A percentile compares a stretch with the other conserved stretches of the same genome.
Evolutionary conservation across 2,797 vertebrate genomes (phyloP).

Genomic region (Masticophis lateralis): DNA sequence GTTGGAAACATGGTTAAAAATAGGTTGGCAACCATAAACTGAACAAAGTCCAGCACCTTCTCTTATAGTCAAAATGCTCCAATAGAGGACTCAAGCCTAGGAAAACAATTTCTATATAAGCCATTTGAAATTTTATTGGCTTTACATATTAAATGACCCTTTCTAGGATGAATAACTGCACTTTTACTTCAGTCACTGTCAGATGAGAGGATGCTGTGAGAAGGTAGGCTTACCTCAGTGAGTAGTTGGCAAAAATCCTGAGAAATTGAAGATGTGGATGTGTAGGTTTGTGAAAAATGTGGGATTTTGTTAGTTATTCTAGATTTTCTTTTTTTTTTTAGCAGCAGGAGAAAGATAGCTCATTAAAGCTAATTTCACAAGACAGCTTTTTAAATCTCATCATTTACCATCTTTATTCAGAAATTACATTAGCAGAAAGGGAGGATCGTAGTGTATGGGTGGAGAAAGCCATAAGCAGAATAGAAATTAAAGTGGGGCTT

Average conservation of each 20-base stretch:
- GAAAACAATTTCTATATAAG: neutral
- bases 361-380: neutral
- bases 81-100: neutral
- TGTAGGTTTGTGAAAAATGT: neutral
- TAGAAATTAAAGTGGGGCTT: constrained; percentile 42
- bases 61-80: neutral
- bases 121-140: neutral
- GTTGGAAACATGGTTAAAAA: neutral
- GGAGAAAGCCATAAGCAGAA: constrained; percentile 43
- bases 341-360: neutral
- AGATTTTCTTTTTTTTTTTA: neutral
- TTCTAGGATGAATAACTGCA: neutral
- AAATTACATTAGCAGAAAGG: constrained; percentile 23
- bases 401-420: neutral
- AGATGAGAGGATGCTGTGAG: neutral
- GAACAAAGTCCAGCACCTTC: neutral
- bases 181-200: neutral
- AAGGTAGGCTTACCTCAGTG: neutral
- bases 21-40: neutral
- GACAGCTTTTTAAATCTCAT: neutral
- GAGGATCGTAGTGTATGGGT: constrained; percentile 16
- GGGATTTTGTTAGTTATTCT: neutral
- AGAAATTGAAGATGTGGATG: neutral
- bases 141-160: neutral
- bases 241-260: neutral